Base-by-base conservation (phyloP, 2,888 invertebrate species). In the Melanargia galathea region DNA sequence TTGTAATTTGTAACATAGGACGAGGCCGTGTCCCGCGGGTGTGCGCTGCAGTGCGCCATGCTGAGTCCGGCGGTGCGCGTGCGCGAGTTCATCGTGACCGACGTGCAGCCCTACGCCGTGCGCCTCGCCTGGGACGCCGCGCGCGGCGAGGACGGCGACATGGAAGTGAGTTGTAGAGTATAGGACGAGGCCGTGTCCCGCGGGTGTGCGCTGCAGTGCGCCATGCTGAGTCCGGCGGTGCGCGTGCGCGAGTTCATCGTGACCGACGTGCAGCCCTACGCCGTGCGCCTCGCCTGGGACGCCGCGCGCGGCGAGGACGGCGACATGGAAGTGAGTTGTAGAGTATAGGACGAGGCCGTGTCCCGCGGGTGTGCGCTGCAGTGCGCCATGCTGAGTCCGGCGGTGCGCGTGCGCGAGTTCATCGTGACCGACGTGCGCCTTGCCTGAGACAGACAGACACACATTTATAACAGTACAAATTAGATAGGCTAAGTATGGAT, bases 361-460 rank as follows among this genome's bases (percentile, higher is more conserved):
- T 94, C 98, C 2, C 94, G 99, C 63, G 99, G 99, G 2, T 99
- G 98, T 84, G 98, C 99, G 30, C 91, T 99, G 63, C 96, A 97
- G 77, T 99, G 99, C 90, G 99, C 99, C 18, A 99, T 99, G 92
- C 93, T 99, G 76, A 98, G 98, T 60, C 99, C 99, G 38, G 98
- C 98, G 18, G 98, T 99, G 78, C 95, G 98, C 80, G 99, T 99
- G 66, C 94, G 98, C 62, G 99, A 99, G 74, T 99, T 99, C 87
- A 94, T 94, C 72, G 95, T 99, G 35, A 96, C 96, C 35, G 99
- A 99, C 86, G 95, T 99, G 68, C 95, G 95, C 71, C 93, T 97
- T 40, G 92, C 94, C 30, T 97, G 97, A 96, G 96, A 96, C 76
- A 3, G 35, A 13, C 11, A n/a, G n/a, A n/a, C n/a, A n/a, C n/a